Evolutionary conservation across 2,113 vertebrate genomes (phyloP).

Genomic region (Chaetodon auriga): DNA sequence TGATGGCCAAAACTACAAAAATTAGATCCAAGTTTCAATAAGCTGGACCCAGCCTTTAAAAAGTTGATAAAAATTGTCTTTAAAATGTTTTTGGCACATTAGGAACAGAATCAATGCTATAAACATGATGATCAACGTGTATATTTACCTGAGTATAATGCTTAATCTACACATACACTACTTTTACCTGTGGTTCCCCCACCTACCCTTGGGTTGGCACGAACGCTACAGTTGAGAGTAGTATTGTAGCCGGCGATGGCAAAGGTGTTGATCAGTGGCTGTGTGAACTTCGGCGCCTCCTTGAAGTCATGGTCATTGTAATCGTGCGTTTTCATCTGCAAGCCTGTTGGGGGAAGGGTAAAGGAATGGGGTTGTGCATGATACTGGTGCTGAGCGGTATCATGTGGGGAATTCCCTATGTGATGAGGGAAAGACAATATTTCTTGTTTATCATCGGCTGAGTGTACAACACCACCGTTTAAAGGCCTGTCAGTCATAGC

Average conservation of each 20-base stretch:
- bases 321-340: slow-evolving; percentile 91
- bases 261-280: slow-evolving; percentile 92
- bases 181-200: not conserved
- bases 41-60: too few relatives aligned
- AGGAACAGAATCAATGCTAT: not conserved
- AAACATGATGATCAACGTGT: not conserved
- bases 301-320: slow-evolving; percentile 92
- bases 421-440: slow-evolving; percentile 81
- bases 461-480: slow-evolving; percentile 42
- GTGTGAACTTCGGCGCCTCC: slow-evolving; percentile 93
- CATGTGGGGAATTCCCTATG: slow-evolving; percentile 81
- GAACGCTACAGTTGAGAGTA: slow-evolving; percentile 95
- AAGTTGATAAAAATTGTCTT: not conserved
- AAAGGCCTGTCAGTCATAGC: slow-evolving; percentile 71
- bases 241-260: slow-evolving; percentile 95
- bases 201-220: slow-evolving; percentile 95
- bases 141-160: slow-evolving; percentile 18
- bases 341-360: slow-evolving; percentile 79
- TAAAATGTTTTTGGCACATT: not conserved
- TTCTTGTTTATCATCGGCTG: slow-evolving; percentile 62
- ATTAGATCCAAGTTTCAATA: too few relatives aligned
- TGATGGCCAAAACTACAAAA: too few relatives aligned
- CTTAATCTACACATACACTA: not conserved
- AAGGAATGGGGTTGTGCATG: slow-evolving; percentile 80
- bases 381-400: slow-evolving; percentile 79